Percentiles rank a stretch among this genome's conserved stretches.
Evolutionary conservation across 2,888 invertebrate genomes (phyloP).

Genomic region (Dione juno): DNA sequence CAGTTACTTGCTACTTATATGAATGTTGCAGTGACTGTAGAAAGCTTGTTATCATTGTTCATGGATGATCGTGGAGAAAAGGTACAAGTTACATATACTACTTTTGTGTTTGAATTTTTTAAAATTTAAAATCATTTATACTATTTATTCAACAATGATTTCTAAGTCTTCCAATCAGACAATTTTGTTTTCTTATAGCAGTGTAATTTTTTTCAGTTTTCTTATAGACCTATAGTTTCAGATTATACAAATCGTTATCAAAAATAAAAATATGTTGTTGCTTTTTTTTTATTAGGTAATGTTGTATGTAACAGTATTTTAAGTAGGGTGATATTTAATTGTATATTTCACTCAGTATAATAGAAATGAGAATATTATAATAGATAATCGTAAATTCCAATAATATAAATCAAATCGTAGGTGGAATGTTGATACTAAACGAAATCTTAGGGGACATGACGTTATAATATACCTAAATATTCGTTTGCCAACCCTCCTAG

Average conservation of each 20-base stretch:
- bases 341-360: no score
- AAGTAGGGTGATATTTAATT: no score
- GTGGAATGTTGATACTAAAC: constrained; percentile 19
- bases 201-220: no score
- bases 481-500: constrained; percentile 31
- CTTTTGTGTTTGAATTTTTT: neutral
- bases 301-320: no score
- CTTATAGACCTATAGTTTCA: no score
- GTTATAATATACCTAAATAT: constrained; percentile 39
- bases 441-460: constrained; percentile 30
- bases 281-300: no score
- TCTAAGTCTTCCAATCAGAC: no score
- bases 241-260: no score
- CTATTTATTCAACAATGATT: no score
- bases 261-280: no score
- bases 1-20: constrained; percentile 53
- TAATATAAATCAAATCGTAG: neutral
- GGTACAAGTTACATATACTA: neutral
- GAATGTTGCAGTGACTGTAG: constrained; percentile 38
- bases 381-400: neutral
- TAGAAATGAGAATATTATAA: no score
- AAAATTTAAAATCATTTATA: neutral
- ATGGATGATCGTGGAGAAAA: neutral
- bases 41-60: constrained; percentile 29
- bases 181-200: no score